A percentile compares a stretch with the other conserved stretches of the same genome.
These are phyloP conservation scores for Rhogogaster chlorosoma DNA, from an alignment of 2,888 invertebrate genomes.

Conservation along the genomic window DNA sequence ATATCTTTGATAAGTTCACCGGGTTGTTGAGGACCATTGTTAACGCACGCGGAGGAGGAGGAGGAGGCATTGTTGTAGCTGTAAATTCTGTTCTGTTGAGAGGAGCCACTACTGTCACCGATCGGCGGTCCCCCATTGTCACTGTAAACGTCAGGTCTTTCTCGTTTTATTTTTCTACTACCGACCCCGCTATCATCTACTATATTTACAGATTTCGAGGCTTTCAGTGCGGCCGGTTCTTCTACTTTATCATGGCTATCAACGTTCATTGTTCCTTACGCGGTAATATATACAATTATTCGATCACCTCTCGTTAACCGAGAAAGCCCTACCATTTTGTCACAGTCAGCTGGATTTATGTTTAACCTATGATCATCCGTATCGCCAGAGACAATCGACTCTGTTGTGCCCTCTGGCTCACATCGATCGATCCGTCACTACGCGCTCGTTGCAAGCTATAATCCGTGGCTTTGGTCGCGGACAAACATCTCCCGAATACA, in stretches of 20 bases:
- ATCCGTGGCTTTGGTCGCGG: neutral
- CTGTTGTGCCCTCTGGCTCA: too few relatives aligned
- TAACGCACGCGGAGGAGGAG: slow-evolving; percentile 57
- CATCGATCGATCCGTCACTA: neutral
- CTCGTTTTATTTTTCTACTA: slow-evolving; percentile 71
- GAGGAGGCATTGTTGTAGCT: slow-evolving; percentile 51
- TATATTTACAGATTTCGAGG: slow-evolving; percentile 52
- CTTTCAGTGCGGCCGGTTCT: slow-evolving; percentile 62
- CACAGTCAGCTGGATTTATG: slow-evolving; percentile 67
- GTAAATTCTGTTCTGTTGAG: slow-evolving; percentile 44
- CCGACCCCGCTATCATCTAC: slow-evolving; percentile 58
- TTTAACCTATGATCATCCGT: slow-evolving; percentile 51
- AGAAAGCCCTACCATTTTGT: slow-evolving; percentile 68
- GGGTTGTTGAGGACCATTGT: slow-evolving; percentile 73
- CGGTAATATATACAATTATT: slow-evolving; percentile 59
- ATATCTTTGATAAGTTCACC: slow-evolving; percentile 72
- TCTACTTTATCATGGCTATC: slow-evolving; percentile 70
- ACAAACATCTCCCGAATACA: neutral
- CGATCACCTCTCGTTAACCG: slow-evolving; percentile 60
- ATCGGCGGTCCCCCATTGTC: slow-evolving; percentile 59
- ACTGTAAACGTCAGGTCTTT: slow-evolving; percentile 62
- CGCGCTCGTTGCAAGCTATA: neutral
- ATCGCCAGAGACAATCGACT: neutral
- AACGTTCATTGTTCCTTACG: slow-evolving; percentile 69
- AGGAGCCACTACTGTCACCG: slow-evolving; percentile 48